phyloP scores from a whole-genome alignment of 2,113 vertebrate species.

The Cheirogaleus medius region DNA sequence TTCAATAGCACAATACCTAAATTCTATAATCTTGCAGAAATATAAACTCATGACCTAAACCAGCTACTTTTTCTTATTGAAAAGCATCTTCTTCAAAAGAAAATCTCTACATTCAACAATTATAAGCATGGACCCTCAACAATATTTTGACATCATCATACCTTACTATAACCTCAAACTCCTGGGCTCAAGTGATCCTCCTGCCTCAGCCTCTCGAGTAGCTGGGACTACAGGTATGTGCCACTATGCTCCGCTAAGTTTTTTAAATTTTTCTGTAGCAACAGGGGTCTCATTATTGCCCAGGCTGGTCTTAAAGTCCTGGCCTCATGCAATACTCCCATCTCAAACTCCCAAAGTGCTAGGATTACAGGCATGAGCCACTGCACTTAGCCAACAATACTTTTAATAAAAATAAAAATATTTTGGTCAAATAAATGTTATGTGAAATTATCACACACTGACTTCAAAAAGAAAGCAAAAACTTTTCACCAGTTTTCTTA shows the following conservation, averaged over 20 bases:
- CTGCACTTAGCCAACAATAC: not conserved
- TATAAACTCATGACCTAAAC: slow-evolving; percentile 24
- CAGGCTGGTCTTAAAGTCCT: no score
- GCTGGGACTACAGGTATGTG: no score
- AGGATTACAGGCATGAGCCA: no score
- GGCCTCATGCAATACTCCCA: no score
- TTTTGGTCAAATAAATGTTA: not conserved
- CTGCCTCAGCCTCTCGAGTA: no score
- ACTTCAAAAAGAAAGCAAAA: slow-evolving; percentile 24
- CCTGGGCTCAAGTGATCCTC: no score
- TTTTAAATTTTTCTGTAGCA: no score
- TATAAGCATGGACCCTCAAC: not conserved
- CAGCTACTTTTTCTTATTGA: not conserved
- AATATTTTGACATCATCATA: not conserved
- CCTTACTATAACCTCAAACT: no score
- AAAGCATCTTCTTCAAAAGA: slow-evolving; percentile 43
- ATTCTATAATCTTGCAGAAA: slow-evolving; percentile 37
- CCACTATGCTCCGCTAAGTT: no score
- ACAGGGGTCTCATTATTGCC: no score
- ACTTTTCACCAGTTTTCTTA: not conserved
- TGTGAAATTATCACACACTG: not conserved
- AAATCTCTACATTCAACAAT: slow-evolving; percentile 45
- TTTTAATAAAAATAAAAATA: slow-evolving; percentile 51
- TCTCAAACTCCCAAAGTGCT: no score
- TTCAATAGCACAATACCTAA: slow-evolving; percentile 41